Base-by-base conservation (phyloP, 2,888 invertebrate genomes). In the Ennomos fuscantarius region DNA sequence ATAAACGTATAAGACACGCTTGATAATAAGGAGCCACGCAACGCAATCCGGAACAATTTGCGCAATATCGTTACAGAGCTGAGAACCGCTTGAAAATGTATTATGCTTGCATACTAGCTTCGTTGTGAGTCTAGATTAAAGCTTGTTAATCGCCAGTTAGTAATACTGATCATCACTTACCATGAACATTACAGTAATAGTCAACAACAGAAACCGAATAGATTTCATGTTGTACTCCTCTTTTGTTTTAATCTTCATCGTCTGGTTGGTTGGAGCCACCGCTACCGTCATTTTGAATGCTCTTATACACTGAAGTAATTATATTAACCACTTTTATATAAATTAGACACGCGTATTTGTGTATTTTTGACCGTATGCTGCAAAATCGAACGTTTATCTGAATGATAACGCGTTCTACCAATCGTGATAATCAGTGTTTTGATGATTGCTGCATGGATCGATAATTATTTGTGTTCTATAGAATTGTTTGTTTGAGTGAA, bases 151-250 rank as follows among this genome's bases (percentile, higher is more conserved):
- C 3, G 3, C 3, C 1, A 15, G 3, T 1, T 15, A 6, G 24
- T 24, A 24, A 24, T 24, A 24, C 24, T 24, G 24, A 24, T 24
- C 9, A 49, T 49, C 40, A 89, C 91, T 89, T 66, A 91, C 92
- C 67, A 90, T 79, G 66, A 89, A 92, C 90, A 92, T 90, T 1
- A 84, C 71, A 0, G 90, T 91, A 49, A 92, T 90, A 0, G 88
- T 88, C 69, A 92, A 62, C 76, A 90, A 69, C 2, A 92, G 82
- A 81, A 90, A 91, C 58, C 89, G 76, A 46, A 92, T 83, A 43
- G 91, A 90, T 73, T 88, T 91, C 91, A 91, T 86, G 47, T 88
- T 89, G 73, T 90, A 90, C 41, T 92, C 89, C 36, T 84, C 73
- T 60, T 91, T 82, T 56, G 89, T 91, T 8, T 68, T 82, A 33